These are phyloP conservation scores for Onychomys torridus DNA, from an alignment of 2,797 vertebrate species.

Conservation along the genomic window DNA sequence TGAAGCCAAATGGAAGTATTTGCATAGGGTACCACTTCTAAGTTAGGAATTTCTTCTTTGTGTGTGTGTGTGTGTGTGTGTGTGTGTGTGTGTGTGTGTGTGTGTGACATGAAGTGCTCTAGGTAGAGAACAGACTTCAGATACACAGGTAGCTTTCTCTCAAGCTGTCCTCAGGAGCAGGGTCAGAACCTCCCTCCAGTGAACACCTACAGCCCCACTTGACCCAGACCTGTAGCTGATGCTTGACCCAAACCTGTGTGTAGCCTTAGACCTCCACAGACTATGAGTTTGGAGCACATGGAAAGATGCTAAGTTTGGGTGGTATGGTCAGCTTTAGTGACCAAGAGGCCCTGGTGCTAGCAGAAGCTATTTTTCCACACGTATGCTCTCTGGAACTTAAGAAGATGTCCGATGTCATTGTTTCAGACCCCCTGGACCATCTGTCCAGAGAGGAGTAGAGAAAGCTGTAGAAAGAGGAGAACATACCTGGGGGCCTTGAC, in stretches of 20 bases:
- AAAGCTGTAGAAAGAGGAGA: neutral
- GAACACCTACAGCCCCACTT: neutral
- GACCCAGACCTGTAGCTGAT: rapidly evolving
- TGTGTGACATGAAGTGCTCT: neutral
- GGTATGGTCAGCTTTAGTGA: rapidly evolving
- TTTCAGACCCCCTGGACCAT: neutral
- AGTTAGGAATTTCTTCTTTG: neutral
- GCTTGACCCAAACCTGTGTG: neutral
- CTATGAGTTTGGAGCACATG: neutral
- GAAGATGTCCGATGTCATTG: no score
- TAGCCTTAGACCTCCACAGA: neutral
- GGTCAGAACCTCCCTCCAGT: neutral
- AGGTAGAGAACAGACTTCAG: neutral
- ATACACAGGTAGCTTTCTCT: neutral
- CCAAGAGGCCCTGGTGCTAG: neutral
- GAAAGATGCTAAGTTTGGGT: rapidly evolving
- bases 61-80: no score
- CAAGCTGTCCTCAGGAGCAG: neutral
- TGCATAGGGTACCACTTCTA: neutral
- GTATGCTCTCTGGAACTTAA: neutral
- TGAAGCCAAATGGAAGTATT: rapidly evolving
- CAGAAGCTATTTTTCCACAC: neutral
- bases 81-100: no score
- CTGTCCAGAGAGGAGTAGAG: neutral
- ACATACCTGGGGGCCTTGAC: neutral